Evolutionary conservation across 2,888 invertebrate genomes (phyloP), one percentile per base, ranked within the genome.

Genomic region (Eubasilissa splendida): DNA sequence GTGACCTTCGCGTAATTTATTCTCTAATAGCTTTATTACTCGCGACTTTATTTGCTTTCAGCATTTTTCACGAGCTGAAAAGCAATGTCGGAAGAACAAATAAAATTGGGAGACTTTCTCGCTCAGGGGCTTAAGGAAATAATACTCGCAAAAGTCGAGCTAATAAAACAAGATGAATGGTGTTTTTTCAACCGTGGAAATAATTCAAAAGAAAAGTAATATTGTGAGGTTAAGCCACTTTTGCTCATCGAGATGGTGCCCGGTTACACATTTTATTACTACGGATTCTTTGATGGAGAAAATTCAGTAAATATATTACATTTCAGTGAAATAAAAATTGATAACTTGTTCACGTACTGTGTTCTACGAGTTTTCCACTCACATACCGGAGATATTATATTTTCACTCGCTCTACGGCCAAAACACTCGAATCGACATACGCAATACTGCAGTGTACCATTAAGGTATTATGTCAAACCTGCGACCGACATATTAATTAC

Each of bases 1-100:
- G 75, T 14, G 76, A 71, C 71, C 33, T 71, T 71, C 53, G 53
- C 12, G 59, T 77, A 77, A 77, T 77, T 77, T 68, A 77, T 77
- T 56, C 58, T 68, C 50, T 50, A 78, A 78, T 78, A 56, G 56
- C 74, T 74, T 56, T 74, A 74, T 74, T 74, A 59, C 74, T 53
- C 59, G 50, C 33, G 14, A 59, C 74, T 74, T 74, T 74, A 74
- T 74, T 74, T 74, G 58, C 74, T 74, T 74, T 74, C 56, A 50
- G 54, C 58, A 42, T 74, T 74, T 74, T 74, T 58, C 56, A 66
- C 56, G 58, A 74, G 59, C 66, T 59, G 31, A 53, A 59, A 74
- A 56, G 42, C 58, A 74, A 74, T 66, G 66, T 58, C 59, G 74
- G 58, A 58, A 59, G 74, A 74, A 74, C 74, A 74, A 74, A 74